These are phyloP conservation scores for Parazoanthus swiftii DNA, from an alignment of 92 coral and sea anemone genomes.

Conservation along the genomic window DNA sequence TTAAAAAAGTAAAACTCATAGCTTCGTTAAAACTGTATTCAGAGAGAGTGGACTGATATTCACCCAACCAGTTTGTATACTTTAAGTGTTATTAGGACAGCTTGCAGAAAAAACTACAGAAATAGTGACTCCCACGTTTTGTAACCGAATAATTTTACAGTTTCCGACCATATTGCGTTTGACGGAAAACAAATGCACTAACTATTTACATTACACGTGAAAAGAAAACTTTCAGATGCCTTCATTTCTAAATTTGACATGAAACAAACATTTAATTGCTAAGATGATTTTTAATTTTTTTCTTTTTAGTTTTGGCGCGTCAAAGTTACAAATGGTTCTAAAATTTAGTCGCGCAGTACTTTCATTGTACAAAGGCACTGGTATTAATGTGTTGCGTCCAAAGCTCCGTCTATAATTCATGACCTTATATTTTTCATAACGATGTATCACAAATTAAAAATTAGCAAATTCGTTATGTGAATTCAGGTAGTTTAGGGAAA, in stretches of 20 bases:
- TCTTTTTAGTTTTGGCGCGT: neutral
- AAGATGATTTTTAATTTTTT: neutral
- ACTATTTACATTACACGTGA: constrained; percentile 10
- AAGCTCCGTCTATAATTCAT: neutral
- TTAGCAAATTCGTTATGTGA: constrained; percentile 3
- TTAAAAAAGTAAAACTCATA: no score
- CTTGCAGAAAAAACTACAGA: neutral
- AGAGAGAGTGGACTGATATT: neutral
- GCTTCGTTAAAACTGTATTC: neutral
- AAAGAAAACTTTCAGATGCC: neutral
- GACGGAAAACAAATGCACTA: neutral
- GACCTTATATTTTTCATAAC: neutral
- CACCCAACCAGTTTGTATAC: neutral
- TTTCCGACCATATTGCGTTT: neutral
- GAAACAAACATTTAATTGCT: neutral
- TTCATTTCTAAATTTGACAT: neutral
- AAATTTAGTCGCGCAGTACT: neutral
- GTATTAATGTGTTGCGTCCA: neutral
- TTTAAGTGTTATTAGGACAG: neutral
- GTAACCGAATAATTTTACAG: neutral
- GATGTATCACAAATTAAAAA: neutral
- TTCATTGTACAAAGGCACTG: neutral
- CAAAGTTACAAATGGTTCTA: neutral
- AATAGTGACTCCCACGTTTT: neutral
- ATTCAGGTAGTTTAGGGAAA: neutral